Base-by-base conservation (phyloP, 92 coral and sea anemone species). In the Palythoa grandiflora region DNA sequence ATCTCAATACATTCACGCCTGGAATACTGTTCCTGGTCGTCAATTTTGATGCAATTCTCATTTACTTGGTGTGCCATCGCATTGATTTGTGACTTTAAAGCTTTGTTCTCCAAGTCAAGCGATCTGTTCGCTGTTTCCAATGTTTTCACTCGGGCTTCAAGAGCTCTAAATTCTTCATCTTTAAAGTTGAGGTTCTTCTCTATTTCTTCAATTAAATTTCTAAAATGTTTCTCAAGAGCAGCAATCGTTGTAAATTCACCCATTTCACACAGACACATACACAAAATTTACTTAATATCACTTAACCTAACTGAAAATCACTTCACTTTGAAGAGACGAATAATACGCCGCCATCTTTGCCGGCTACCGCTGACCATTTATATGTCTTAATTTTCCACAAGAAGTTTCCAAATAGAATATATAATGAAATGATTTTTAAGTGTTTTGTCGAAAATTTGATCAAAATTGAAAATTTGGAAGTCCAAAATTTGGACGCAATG, bases 141-240 rank as follows among this genome's bases (percentile, higher is more conserved):
- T 1, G 77, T 36, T 72, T 72, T 72, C 48, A 72, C 77, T 72
- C 51, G 8, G 5, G 77, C 50, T 72, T 72, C 53, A 17, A 72
- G 77, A 4, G 77, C 77, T 72, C 77, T 36, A 72, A 72, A 38
- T 14, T 68, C 73, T 68, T 68, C 73, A 68, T 68, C 73, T 72
- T 72, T 72, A 17, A 68, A 68, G 73, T 68, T 68, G 38, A 68
- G 40, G 2, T 68, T 68, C 73, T 68, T 68, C 73, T 68, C 73
- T 68, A 68, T 21, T 19, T 19, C 73, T 68, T 68, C 39, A 12
- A 68, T 68, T 5, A 68, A 5, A 5, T 19, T 68, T 20, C 36
- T 68, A 68, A 68, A 68, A 68, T 68, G 38, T 68, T 68, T 28
- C 14, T 68, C 72, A 4, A 68, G 11, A 20, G 72, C 72, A 68